Evolutionary conservation across 30 jellyfish, hydroid and myxozoan genomes (phyloP).

Genomic region (Turritopsis dohrnii): DNA sequence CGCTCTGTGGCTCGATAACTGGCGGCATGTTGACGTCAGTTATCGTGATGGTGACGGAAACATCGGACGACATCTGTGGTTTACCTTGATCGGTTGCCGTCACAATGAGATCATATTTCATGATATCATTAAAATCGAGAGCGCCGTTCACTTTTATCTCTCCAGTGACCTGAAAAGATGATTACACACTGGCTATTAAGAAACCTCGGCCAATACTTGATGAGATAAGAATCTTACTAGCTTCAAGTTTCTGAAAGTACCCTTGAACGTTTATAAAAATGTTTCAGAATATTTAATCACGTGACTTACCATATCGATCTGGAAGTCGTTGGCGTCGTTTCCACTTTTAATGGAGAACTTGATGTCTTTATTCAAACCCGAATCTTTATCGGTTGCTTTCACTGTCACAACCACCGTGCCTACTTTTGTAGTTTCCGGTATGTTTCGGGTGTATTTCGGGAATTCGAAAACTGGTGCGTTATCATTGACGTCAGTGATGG

Average conservation of each 20-base stretch:
- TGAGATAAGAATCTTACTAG: no score
- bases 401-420: slow-evolving; percentile 29
- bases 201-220: no score
- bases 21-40: slow-evolving; percentile 15
- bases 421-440: slow-evolving; percentile 43
- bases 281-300: no score
- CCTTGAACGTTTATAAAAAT: no score
- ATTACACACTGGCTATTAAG: no score
- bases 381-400: slow-evolving; percentile 50
- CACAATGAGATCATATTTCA: slow-evolving; percentile 39
- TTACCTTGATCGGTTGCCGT: slow-evolving; percentile 71
- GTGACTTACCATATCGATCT: slow-evolving; percentile 32
- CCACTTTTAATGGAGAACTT: slow-evolving; percentile 51
- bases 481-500: slow-evolving; percentile 63
- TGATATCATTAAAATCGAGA: slow-evolving; percentile 50
- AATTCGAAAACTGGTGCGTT: slow-evolving; percentile 54
- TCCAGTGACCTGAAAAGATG: neutral
- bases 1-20: neutral
- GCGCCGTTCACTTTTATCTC: slow-evolving; percentile 26
- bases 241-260: no score
- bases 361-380: slow-evolving; percentile 38
- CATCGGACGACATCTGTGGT: slow-evolving; percentile 33
- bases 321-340: slow-evolving; percentile 49
- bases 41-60: slow-evolving; percentile 23
- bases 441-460: slow-evolving; percentile 19